A percentile compares a stretch with the other conserved stretches of the same genome.
Evolutionary conservation across 2,888 invertebrate species (phyloP).

Genomic region (Scelioninae gen. 1): DNA sequence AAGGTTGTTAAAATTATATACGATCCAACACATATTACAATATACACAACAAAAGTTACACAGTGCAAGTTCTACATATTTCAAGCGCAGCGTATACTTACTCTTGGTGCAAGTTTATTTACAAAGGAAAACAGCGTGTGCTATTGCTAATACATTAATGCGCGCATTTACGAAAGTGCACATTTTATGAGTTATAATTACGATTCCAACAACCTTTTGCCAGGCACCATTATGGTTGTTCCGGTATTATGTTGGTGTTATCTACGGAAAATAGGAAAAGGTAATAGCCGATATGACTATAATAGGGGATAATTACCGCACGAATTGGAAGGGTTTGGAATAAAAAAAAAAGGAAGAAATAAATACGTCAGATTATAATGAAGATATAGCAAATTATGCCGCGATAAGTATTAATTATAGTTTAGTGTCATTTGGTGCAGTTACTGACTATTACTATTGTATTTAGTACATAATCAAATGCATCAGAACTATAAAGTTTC

Average conservation of each 20-base stretch:
- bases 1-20: slow-evolving; percentile 62
- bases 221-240: slow-evolving; percentile 45
- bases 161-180: slow-evolving; percentile 62
- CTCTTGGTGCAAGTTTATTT: slow-evolving; percentile 58
- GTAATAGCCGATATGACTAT: slow-evolving; percentile 47
- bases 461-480: too few species aligned
- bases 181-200: slow-evolving; percentile 65
- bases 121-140: slow-evolving; percentile 58
- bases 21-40: slow-evolving; percentile 58
- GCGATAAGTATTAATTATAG: slow-evolving; percentile 30
- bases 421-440: slow-evolving; percentile 4
- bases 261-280: slow-evolving; percentile 51
- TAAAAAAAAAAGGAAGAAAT: slow-evolving; percentile 26
- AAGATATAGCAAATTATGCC: slow-evolving; percentile 27
- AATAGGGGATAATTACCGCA: slow-evolving; percentile 35
- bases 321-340: slow-evolving; percentile 4
- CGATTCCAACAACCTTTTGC: slow-evolving; percentile 53
- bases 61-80: slow-evolving; percentile 55
- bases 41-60: slow-evolving; percentile 61
- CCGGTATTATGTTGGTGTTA: slow-evolving; percentile 32
- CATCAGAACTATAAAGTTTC: too few species aligned
- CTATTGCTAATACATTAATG: slow-evolving; percentile 65
- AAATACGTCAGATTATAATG: slow-evolving; percentile 19
- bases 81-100: slow-evolving; percentile 55
- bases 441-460: not conserved